These are phyloP conservation scores for Cetonia aurata DNA, from an alignment of 2,888 invertebrate species.

Conservation along the genomic window DNA sequence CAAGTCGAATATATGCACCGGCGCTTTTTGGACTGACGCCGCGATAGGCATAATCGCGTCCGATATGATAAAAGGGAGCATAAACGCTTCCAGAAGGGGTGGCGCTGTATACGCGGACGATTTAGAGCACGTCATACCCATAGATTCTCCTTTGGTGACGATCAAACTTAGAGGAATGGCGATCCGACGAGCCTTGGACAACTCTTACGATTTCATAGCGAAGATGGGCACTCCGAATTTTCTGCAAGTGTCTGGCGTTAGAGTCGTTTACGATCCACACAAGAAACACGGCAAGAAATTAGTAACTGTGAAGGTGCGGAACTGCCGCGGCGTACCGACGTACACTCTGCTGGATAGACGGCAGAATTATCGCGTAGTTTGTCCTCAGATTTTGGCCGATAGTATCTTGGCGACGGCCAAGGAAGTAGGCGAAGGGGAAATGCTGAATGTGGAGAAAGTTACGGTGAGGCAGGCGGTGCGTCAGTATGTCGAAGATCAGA, in stretches of 20 bases:
- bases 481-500: conserved; percentile 2
- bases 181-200: conserved; percentile 68
- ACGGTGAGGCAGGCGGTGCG: conserved; percentile 9
- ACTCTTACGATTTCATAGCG: conserved; percentile 60
- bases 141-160: conserved; percentile 76
- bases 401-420: not conserved
- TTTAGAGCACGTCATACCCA: conserved; percentile 80
- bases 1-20: conserved; percentile 16
- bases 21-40: conserved; percentile 22
- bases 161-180: conserved; percentile 76
- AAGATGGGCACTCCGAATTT: conserved; percentile 75
- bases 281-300: conserved; percentile 76
- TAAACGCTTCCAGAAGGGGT: conserved; percentile 2
- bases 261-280: conserved; percentile 76
- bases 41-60: conserved; percentile 7
- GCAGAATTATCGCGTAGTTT: conserved; percentile 1
- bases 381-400: not conserved
- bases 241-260: conserved; percentile 84
- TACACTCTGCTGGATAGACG: not conserved
- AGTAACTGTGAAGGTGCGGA: conserved; percentile 74
- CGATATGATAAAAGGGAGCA: conserved; percentile 14
- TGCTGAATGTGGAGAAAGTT: not conserved
- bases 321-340: conserved; percentile 73
- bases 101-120: conserved; percentile 68
- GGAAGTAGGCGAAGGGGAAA: not conserved